Evolutionary conservation across 2,888 invertebrate species (phyloP), one percentile per base, ranked within the genome.

Genomic region (Limenitis camilla): DNA sequence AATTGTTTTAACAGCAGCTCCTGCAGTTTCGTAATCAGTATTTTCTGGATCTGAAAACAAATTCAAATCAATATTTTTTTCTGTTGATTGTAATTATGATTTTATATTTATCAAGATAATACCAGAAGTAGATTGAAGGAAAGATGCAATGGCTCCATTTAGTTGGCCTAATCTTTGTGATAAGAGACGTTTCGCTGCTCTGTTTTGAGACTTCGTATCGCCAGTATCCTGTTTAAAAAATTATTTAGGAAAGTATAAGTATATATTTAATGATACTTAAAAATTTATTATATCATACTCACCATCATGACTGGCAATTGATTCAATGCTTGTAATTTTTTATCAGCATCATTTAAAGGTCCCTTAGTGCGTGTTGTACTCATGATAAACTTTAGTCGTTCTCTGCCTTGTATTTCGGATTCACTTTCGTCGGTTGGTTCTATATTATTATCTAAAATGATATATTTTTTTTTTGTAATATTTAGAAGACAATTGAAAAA

Each of bases 131-230:
- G 77, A 71, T 0, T 63, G 61, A 0, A 76, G 61, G 5, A 81
- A 63, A 0, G 72, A 63, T 0, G 79, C 79, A 5, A 80, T 55
- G 2, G 81, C 76, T 0, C 75, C 76, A 52, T 80, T 78, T 6
- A 80, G 65, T 40, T 69, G 69, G 0, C 74, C 74, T 36, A 81
- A 40, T 7, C 62, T 65, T 6, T 70, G 59, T 1, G 72, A 58
- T n/a, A 80, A 41, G n/a, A 40, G 48, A 10, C 49, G 56, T 36
- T 57, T 52, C 4, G 56, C 28, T 5, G 49, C 56, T 29, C 46
- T 38, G n/a, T 50, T 39, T 10, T 47, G 48, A 1, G 30, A 11
- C 8, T 49, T 29, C 5, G 31, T 36, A 40, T n/a, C 38, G 6
- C 6, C 7, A 6, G 36, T 31, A 19, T 38, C 32, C 57, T 57